Evolutionary conservation across 1,140 invertebrate species (phyloP), one percentile per base, ranked within the genome.

Genomic region (Capitella teleta): DNA sequence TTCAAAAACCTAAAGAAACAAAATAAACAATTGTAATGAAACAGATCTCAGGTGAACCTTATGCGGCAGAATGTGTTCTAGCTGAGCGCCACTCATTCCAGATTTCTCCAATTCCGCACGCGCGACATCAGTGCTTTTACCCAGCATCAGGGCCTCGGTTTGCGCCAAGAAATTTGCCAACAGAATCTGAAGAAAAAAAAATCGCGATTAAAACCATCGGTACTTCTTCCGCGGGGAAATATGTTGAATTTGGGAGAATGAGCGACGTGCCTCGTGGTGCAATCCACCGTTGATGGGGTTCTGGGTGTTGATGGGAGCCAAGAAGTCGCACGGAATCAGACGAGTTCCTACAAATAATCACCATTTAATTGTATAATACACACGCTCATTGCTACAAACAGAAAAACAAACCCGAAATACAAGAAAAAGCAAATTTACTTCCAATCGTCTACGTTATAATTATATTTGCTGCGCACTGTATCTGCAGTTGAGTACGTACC

Each of bases 121-220:
- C 5, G 62, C 70, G 49, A 62, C 63, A 6, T 60, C 61, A 37
- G 5, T 14, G n/a, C 61, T 61, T 53, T 72, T 73, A 24, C 79
- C 78, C 16, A 69, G 76, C 70, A 74, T 74, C 47, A 74, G 51
- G 37, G 71, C 72, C 53, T 99, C 95, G 5, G 95, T 98, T 77
- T 99, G 96, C 3, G 96, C 96, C 40, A 99, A 76, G 75, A 97
- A 98, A 74, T 99, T 99, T 0, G 95, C 86, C 36, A 96, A 70
- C 40, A 99, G 77, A 64, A 98, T 92, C 77, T 90, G 82, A 61
- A 59, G 57, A 19, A 30, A 48, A 37, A 24, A 34, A 42, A 34
- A 30, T 44, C 30, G 12, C 25, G 14, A 40, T 14, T 40, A 40
- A 5, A n/a, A 8, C n/a, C 38, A 40, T 10, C 6, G 36, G 2